These are phyloP conservation scores for Scolanthus callimorphus DNA, from an alignment of 92 coral and sea anemone species.

Conservation along the genomic window DNA sequence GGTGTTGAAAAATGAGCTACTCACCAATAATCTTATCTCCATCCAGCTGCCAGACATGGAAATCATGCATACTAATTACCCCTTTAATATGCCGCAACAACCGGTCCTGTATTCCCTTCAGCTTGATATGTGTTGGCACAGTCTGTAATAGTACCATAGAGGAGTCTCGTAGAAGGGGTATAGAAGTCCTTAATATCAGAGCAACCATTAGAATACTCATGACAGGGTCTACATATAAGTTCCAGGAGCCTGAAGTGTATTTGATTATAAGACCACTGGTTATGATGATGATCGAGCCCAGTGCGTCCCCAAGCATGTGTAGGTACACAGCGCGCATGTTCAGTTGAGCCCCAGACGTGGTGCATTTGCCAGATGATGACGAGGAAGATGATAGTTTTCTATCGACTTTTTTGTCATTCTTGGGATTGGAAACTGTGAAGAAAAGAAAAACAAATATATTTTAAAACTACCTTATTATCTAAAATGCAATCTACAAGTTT, in stretches of 20 bases:
- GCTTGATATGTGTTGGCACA: slow-evolving; percentile 95
- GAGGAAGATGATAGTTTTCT: background rate
- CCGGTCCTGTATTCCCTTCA: slow-evolving; percentile 86
- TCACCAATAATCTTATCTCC: slow-evolving; percentile 96
- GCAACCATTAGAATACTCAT: slow-evolving; percentile 90
- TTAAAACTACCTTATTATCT: too few relatives aligned
- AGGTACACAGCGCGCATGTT: slow-evolving; percentile 99
- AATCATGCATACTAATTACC: slow-evolving; percentile 91
- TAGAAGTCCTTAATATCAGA: slow-evolving; percentile 84
- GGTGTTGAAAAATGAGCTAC: too few relatives aligned
- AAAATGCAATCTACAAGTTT: too few relatives aligned
- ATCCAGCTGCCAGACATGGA: slow-evolving; percentile 99
- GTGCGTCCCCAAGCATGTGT: slow-evolving; percentile 94
- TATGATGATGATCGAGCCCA: slow-evolving; percentile 93
- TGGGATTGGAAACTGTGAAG: too few relatives aligned
- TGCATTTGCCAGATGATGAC: slow-evolving; percentile 19
- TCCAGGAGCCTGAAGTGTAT: slow-evolving; percentile 84
- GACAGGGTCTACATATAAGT: slow-evolving; percentile 83
- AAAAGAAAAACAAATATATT: too few relatives aligned
- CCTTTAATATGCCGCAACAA: slow-evolving; percentile 87
- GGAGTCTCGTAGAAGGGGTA: slow-evolving; percentile 89
- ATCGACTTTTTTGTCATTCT: background rate
- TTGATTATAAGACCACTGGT: slow-evolving; percentile 87
- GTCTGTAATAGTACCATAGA: slow-evolving; percentile 91
- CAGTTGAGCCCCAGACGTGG: slow-evolving; percentile 75